phyloP scores from a whole-genome alignment of 2,888 invertebrate genomes.

The Drosophila kambysellisi region DNA sequence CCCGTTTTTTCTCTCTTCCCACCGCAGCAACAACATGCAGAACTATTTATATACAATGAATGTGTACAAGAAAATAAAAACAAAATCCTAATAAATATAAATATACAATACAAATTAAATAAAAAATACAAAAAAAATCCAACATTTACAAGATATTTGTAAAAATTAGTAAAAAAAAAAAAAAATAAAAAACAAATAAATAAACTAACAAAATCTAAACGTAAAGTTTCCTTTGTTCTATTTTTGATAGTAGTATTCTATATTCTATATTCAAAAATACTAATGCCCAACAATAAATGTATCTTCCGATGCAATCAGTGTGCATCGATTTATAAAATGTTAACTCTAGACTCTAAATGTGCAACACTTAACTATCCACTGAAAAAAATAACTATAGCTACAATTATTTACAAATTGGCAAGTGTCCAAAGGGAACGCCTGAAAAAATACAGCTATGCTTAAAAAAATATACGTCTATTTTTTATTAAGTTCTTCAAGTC shows the following conservation, averaged over 20 bases:
- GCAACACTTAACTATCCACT: conserved; percentile 26
- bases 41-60: conserved; percentile 36
- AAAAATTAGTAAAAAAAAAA: conserved; percentile 6
- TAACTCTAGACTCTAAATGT: conserved; percentile 26
- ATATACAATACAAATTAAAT: neutral
- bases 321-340: conserved; percentile 38
- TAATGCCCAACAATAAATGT: conserved; percentile 26
- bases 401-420: conserved; percentile 37
- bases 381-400: conserved; percentile 13
- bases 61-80: conserved; percentile 19
- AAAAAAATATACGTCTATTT: neutral
- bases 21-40: conserved; percentile 41
- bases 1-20: conserved; percentile 21
- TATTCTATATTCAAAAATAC: conserved; percentile 37
- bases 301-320: conserved; percentile 53
- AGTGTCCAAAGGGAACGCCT: neutral
- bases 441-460: conserved; percentile 1
- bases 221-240: conserved; percentile 69
- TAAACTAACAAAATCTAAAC: conserved; percentile 24
- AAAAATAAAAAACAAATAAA: conserved; percentile 5
- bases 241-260: conserved; percentile 73
- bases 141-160: conserved; percentile 6
- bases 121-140: conserved; percentile 1
- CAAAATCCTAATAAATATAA: conserved; percentile 3
- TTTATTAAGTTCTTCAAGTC: neutral